phyloP scores from a whole-genome alignment of 2,888 invertebrate genomes.

The Mycogona germanica region DNA sequence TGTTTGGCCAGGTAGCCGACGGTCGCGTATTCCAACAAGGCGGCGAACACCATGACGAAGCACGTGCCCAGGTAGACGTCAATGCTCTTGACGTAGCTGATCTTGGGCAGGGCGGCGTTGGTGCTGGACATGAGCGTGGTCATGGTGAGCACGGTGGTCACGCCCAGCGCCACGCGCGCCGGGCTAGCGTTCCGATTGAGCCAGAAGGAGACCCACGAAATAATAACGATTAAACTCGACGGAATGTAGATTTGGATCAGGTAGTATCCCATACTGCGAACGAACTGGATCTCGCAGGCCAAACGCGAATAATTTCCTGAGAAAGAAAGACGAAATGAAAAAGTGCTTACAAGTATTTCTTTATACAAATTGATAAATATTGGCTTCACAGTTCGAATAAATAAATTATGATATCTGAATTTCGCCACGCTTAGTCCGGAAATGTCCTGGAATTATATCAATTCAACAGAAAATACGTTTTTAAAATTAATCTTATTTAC shows the following conservation, averaged over 20 bases:
- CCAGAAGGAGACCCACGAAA: slow-evolving; percentile 97
- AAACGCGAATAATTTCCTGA: slow-evolving; percentile 87
- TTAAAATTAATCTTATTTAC: no score
- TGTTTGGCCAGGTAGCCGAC: slow-evolving; percentile 97
- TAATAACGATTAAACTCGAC: slow-evolving; percentile 91
- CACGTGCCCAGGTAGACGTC: slow-evolving; percentile 95
- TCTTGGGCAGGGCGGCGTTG: slow-evolving; percentile 92
- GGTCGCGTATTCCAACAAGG: slow-evolving; percentile 92
- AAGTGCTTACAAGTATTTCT: no score
- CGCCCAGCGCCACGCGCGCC: slow-evolving; percentile 83
- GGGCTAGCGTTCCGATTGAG: slow-evolving; percentile 90
- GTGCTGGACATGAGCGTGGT: slow-evolving; percentile 95
- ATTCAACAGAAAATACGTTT: no score
- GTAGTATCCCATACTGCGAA: slow-evolving; percentile 97
- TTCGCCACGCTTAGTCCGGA: no score
- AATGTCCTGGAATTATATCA: no score
- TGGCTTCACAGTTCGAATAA: no score
- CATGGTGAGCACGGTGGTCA: slow-evolving; percentile 95
- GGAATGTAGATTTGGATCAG: slow-evolving; percentile 97
- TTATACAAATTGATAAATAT: no score
- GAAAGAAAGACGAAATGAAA: slow-evolving; percentile 8
- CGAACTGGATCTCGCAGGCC: slow-evolving; percentile 93
- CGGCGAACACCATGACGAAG: slow-evolving; percentile 98
- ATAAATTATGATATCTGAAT: no score
- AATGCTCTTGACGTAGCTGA: slow-evolving; percentile 94